Evolutionary conservation across 2,797 vertebrate species (phyloP), one percentile per base, ranked within the genome.

Genomic region (Pyrrhura leucotis): DNA sequence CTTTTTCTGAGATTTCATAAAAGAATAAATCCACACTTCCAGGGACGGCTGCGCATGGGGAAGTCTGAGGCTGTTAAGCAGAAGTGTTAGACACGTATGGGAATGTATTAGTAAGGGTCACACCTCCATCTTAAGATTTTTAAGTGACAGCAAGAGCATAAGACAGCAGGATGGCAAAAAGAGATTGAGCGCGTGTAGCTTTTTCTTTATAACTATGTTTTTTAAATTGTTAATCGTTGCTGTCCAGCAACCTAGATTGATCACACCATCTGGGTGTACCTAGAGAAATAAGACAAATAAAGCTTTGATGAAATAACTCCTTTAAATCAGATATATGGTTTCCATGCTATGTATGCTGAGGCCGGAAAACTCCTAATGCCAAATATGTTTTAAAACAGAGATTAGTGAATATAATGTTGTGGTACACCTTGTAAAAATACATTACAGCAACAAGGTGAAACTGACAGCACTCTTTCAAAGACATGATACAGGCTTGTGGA

Each of bases 11-110:
- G 94, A 96, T 96, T 94, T 98, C 98, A 95, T 96, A 96, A 96
- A 97, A 96, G 98, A 98, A 98, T 97, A 98, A 98, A 98, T 98
- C 98, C 95, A 97, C 98, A 97, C 98, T 97, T 97, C 68, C 91
- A 96, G 94, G 95, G 91, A 97, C 4, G 96, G 96, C 95, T 97
- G 96, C 84, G 94, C 96, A 79, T 92, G 95, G 97, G 89, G 95
- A 97, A 97, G 94, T 96, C 98, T 97, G 96, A 51, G 97, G 95
- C 89, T 98, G 98, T 96, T 97, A 97, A 89, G 85, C 62, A 93
- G 93, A 98, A 97, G 98, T 98, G 98, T 98, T 96, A 98, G 97
- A 98, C 98, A 97, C 74, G 96, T 97, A 97, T 96, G 97, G 97
- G 97, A 98, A 98, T 97, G 96, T 96, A 98, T 98, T 98, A 97